Evolutionary conservation across 2,888 invertebrate genomes (phyloP), one percentile per base, ranked within the genome.

Genomic region (Chirona hameri): DNA sequence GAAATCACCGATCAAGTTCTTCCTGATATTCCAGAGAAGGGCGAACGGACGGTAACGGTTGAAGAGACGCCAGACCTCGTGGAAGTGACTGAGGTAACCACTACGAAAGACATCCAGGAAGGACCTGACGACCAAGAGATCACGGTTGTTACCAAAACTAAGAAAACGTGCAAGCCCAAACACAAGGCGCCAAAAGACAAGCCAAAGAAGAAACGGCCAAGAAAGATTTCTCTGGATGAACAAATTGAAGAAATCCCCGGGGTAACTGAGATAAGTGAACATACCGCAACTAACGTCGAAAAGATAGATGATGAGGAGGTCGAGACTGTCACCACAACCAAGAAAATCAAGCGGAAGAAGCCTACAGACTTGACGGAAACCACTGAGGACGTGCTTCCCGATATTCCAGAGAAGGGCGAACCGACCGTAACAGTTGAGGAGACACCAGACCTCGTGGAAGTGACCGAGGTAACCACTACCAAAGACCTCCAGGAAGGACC

Each of bases 121-220:
- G 65, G 65, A n/a, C n/a, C 24, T 65, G 65, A 65, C n/a, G 82
- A 83, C 21, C 52, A 31, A 14, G 81, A 72, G 21, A 80, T 65
- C 31, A 46, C 65, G 3, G 65, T 65, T 5, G 65, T 65, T 4
- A 65, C 65, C 7, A 65, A 24, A 4, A 65, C 65, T 5, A 65
- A 12, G 7, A 65, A 65, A 18, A 65, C 65, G 7, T 4, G n/a
- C n/a, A 65, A 65, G 12, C 65, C 65, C n/a, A 65, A 65, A 12
- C 5, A 65, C 4, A 21, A 57, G 57, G n/a, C 4, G 18, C 65
- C 65, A 12, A 65, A 65, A 12, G 65, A 65, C 14, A 57, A 57
- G 57, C 65, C 65, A 27, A 65, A 27, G 21, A 27, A 27, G 65
- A 27, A 65, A 27, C 65, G 65, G 7, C 65, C 65, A n/a, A 9